A percentile compares a stretch with the other conserved stretches of the same genome.
Conservation (phyloP, 1,140 invertebrate genomes). For the Drosophila kurseongensis region DNA sequence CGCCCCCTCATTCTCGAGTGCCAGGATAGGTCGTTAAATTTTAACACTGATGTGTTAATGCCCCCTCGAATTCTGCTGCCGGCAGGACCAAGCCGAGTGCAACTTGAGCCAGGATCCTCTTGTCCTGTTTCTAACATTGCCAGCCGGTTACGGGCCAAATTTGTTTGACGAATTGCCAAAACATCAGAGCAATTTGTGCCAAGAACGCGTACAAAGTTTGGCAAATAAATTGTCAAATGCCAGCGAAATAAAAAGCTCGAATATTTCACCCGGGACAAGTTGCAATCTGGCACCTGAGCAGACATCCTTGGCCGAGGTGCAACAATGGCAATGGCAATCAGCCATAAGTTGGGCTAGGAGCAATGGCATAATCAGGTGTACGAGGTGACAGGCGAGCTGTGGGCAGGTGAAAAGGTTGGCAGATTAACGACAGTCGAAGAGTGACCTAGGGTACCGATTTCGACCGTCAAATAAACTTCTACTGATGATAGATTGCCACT, state of each 20-base stretch:
- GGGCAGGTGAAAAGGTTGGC: not conserved
- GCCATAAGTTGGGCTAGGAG: conserved; percentile 18
- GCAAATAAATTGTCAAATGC: conserved; percentile 74
- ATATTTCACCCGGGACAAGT: conserved; percentile 33
- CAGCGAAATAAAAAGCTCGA: conserved; percentile 47
- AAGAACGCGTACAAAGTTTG: conserved; percentile 36
- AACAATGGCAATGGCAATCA: conserved; percentile 37
- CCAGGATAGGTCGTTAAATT: conserved; percentile 67
- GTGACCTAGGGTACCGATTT: not conserved
- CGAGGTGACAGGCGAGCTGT: not conserved
- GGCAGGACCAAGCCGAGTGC: conserved; percentile 18
- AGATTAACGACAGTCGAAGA: conserved; percentile 23
- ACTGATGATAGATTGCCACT: conserved; percentile 10
- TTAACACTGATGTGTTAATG: conserved; percentile 81
- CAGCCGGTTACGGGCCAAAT: conserved; percentile 35
- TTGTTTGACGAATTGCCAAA: conserved; percentile 76
- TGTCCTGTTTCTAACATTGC: conserved; percentile 6
- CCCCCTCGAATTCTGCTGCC: conserved; percentile 28
- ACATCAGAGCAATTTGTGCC: conserved; percentile 74
- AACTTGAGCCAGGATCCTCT: conserved; percentile 18
- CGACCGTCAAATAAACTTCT: conserved; percentile 12
- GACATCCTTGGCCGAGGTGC: conserved; percentile 32
- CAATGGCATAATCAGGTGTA: not conserved
- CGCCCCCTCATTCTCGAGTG: not conserved
- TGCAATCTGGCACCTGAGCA: conserved; percentile 29